These are phyloP conservation scores for Austrofundulus limnaeus DNA, from an alignment of 2,113 vertebrate species.

Conservation along the genomic window DNA sequence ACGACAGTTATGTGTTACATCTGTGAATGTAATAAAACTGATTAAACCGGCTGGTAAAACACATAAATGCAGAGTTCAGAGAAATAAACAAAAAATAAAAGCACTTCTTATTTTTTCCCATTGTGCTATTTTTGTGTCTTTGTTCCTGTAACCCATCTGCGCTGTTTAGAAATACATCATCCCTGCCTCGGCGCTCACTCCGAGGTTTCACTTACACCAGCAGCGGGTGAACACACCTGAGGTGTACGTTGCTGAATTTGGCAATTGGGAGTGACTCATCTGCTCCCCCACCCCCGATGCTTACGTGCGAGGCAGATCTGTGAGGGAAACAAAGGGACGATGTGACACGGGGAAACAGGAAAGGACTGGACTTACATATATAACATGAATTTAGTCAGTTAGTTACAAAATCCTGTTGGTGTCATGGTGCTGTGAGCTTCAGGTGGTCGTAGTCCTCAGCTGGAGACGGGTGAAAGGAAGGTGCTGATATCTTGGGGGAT, in stretches of 20 bases:
- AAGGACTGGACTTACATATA: constrained; percentile 15
- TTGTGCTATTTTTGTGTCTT: constrained; percentile 5
- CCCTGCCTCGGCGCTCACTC: constrained; percentile 46
- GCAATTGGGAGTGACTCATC: constrained; percentile 73
- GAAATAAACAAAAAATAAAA: constrained; percentile 6
- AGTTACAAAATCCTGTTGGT: too few relatives aligned
- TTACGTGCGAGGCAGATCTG: constrained; percentile 62
- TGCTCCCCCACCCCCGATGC: constrained; percentile 41
- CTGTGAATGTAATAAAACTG: constrained; percentile 11
- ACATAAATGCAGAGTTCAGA: background rate
- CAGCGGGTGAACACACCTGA: constrained; percentile 37
- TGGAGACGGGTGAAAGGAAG: too few relatives aligned
- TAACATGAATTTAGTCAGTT: background rate
- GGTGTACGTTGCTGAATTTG: constrained; percentile 54
- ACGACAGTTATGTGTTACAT: background rate
- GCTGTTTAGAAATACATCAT: constrained; percentile 46
- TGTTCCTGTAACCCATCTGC: constrained; percentile 48
- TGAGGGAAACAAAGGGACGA: constrained; percentile 39
- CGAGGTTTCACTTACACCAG: constrained; percentile 46
- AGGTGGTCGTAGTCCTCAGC: too few relatives aligned
- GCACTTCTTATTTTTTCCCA: background rate
- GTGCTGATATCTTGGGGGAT: too few relatives aligned
- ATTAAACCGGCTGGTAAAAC: constrained; percentile 1
- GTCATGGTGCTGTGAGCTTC: too few relatives aligned
- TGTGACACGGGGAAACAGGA: constrained; percentile 16